These are phyloP conservation scores for Pseudomyrmex concolor DNA, from an alignment of 1,140 invertebrate genomes.

Conservation along the genomic window DNA sequence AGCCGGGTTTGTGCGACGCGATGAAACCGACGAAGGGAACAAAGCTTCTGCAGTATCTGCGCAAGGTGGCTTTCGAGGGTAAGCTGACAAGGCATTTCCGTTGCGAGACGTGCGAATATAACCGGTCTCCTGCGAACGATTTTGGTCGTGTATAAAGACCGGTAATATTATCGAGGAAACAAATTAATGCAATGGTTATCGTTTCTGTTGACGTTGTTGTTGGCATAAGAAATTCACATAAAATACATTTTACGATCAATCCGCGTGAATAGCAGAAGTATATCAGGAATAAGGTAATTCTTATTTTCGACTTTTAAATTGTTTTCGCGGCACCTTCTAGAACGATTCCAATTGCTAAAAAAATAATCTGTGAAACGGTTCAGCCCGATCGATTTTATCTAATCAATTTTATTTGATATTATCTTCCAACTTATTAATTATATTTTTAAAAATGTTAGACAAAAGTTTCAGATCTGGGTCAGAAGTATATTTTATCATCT, in stretches of 20 bases:
- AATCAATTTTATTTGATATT: too few relatives aligned
- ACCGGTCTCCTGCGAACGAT: neutral
- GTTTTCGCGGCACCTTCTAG: too few relatives aligned
- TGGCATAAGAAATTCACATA: neutral
- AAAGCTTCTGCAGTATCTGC: conserved; percentile 92
- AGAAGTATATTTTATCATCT: too few relatives aligned
- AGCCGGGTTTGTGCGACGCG: conserved; percentile 91
- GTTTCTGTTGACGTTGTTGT: neutral
- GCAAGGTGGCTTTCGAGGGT: conserved; percentile 94
- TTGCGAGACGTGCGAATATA: conserved; percentile 17
- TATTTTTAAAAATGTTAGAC: too few relatives aligned
- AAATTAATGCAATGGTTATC: conserved; percentile 18
- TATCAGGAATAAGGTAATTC: too few relatives aligned
- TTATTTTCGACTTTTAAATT: too few relatives aligned
- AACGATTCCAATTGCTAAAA: too few relatives aligned
- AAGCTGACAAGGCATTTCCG: conserved; percentile 72
- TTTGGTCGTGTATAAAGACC: neutral
- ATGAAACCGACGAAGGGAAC: conserved; percentile 96
- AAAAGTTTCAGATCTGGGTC: too few relatives aligned
- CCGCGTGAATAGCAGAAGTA: too few relatives aligned
- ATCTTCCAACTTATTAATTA: too few relatives aligned
- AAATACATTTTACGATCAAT: neutral
- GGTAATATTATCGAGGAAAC: conserved; percentile 68
- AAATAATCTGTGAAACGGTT: too few relatives aligned
- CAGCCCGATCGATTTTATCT: too few relatives aligned